Percentiles rank a stretch among this genome's conserved stretches.
Evolutionary conservation across 2,797 vertebrate species (phyloP).

Genomic region (Anguilla obscura): DNA sequence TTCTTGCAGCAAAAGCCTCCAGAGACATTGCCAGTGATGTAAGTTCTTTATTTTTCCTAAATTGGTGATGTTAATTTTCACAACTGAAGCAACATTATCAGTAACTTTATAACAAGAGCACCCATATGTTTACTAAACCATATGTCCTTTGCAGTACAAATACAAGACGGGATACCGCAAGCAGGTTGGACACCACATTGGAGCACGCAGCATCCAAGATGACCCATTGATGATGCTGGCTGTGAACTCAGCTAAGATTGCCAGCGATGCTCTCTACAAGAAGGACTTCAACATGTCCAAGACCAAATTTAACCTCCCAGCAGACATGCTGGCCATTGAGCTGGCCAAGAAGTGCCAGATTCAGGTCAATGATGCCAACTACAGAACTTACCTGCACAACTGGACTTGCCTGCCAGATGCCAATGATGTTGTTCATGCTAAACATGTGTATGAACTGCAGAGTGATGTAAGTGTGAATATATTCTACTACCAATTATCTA

Average conservation of each 20-base stretch:
- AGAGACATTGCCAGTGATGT: slow-evolving; percentile 90
- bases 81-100: not conserved
- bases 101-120: not conserved
- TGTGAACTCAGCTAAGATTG: slow-evolving; percentile 91
- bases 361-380: slow-evolving; percentile 80
- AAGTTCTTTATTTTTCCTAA: slow-evolving; percentile 47
- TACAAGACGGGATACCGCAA: slow-evolving; percentile 86
- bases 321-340: slow-evolving; percentile 86
- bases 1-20: slow-evolving; percentile 81
- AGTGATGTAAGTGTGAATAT: slow-evolving; percentile 76
- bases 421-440: slow-evolving; percentile 79
- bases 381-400: slow-evolving; percentile 72
- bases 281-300: slow-evolving; percentile 90
- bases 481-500: too few relatives aligned
- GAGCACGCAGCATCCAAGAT: slow-evolving; percentile 81
- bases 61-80: not conserved
- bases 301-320: slow-evolving; percentile 85
- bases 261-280: slow-evolving; percentile 87
- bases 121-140: not conserved
- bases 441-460: slow-evolving; percentile 75
- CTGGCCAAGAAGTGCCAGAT: slow-evolving; percentile 85
- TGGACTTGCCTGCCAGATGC: slow-evolving; percentile 86
- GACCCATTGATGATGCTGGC: slow-evolving; percentile 90
- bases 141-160: slow-evolving; percentile 72
- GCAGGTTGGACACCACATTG: slow-evolving; percentile 91